These are phyloP conservation scores for Bembecia ichneumoniformis DNA, from an alignment of 2,888 invertebrate genomes.

Conservation along the genomic window DNA sequence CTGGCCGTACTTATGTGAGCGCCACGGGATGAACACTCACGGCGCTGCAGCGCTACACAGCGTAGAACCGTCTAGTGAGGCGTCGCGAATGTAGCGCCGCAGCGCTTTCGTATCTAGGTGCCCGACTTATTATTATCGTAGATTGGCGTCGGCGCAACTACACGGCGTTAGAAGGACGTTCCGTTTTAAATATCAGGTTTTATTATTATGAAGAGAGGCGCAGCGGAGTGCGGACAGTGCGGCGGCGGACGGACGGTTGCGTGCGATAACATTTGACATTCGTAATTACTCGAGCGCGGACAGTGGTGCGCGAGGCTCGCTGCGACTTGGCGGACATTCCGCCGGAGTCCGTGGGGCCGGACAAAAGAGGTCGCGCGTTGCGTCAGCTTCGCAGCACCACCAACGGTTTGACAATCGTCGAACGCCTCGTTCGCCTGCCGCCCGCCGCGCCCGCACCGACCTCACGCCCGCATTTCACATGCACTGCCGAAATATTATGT, in stretches of 20 bases:
- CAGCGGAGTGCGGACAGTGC: conserved; percentile 69
- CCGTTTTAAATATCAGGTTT: conserved; percentile 74
- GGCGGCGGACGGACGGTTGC: conserved; percentile 56
- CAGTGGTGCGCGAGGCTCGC: conserved; percentile 25
- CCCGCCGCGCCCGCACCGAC: conserved; percentile 17
- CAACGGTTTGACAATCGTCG: conserved; percentile 21
- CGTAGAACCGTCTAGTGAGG: conserved; percentile 28
- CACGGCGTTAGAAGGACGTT: conserved; percentile 74
- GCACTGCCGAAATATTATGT: conserved; percentile 45
- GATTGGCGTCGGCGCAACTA: conserved; percentile 74
- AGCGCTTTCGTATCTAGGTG: conserved; percentile 46
- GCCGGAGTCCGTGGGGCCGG: conserved; percentile 49
- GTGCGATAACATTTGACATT: conserved; percentile 74
- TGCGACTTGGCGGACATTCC: conserved; percentile 35
- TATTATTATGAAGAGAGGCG: conserved; percentile 73
- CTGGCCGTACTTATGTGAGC: conserved; percentile 74
- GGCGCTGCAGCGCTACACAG: conserved; percentile 53
- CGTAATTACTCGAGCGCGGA: conserved; percentile 68
- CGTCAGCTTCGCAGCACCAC: conserved; percentile 37
- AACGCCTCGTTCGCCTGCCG: conserved; percentile 10
- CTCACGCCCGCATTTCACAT: conserved; percentile 39
- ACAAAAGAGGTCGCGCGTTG: conserved; percentile 69
- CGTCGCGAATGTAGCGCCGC: conserved; percentile 39
- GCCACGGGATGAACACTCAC: conserved; percentile 41
- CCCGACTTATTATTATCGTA: conserved; percentile 73